phyloP scores from a whole-genome alignment of 2,888 invertebrate genomes.

The Orthosia incerta region DNA sequence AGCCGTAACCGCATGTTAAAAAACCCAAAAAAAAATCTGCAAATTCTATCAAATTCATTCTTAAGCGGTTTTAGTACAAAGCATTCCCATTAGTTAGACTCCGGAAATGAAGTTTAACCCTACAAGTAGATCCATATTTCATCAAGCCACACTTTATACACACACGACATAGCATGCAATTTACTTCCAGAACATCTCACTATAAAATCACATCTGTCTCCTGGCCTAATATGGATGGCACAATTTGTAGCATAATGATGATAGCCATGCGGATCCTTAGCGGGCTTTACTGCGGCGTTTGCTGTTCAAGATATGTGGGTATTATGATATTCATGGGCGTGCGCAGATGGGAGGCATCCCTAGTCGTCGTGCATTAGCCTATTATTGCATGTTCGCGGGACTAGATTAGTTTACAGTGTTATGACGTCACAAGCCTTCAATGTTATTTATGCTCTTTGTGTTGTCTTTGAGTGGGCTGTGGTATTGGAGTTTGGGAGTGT shows the following conservation, averaged over 20 bases:
- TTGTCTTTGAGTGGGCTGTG: neutral
- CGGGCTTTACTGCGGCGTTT: constrained; percentile 64
- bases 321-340: constrained; percentile 69
- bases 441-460: constrained; percentile 50
- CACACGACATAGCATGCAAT: constrained; percentile 29
- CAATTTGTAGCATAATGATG: constrained; percentile 76
- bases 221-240: constrained; percentile 64
- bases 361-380: constrained; percentile 50
- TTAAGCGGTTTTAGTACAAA: neutral
- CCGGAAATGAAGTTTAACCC: neutral
- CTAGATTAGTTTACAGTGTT: constrained; percentile 49
- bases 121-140: neutral
- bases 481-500: neutral
- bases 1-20: too few relatives aligned
- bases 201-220: constrained; percentile 51
- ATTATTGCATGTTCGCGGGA: constrained; percentile 55
- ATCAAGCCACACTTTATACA: constrained; percentile 7
- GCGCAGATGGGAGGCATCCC: constrained; percentile 52
- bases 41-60: too few relatives aligned
- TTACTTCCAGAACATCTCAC: constrained; percentile 25
- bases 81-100: too few relatives aligned
- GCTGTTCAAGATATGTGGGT: constrained; percentile 66
- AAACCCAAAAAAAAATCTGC: too few relatives aligned
- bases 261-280: constrained; percentile 69
- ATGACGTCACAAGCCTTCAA: constrained; percentile 47